Evolutionary conservation across 2,113 vertebrate genomes (phyloP).

Genomic region (Hippocampus guttulatus): DNA sequence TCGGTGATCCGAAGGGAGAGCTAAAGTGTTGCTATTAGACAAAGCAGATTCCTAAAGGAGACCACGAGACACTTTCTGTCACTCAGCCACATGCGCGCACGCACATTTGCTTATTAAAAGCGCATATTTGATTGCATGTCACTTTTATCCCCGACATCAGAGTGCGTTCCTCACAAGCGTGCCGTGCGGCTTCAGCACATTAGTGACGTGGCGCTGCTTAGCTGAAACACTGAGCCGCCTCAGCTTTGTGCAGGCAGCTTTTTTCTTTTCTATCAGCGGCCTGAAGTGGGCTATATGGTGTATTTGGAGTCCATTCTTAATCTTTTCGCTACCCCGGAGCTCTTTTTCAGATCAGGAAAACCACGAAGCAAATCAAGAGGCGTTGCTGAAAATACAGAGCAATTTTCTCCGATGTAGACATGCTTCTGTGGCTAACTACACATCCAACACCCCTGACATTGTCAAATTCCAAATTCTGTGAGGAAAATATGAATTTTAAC

Average conservation of each 20-base stretch:
- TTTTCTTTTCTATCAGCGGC: constrained; percentile 17
- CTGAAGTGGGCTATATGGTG: constrained; percentile 38
- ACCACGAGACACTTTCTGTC: not conserved
- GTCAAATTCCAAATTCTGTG: not conserved
- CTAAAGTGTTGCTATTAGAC: constrained; percentile 7
- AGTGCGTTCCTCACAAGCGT: not conserved
- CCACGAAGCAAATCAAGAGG: constrained; percentile 9
- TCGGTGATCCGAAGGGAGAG: constrained; percentile 13
- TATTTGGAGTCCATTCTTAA: constrained; percentile 37
- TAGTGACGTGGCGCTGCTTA: not conserved
- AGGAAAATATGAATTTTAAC: not conserved
- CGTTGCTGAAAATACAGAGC: constrained; percentile 14
- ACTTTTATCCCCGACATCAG: not conserved
- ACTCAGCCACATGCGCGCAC: not conserved
- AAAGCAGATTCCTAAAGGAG: constrained; percentile 10
- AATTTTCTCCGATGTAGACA: constrained; percentile 15
- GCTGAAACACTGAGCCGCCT: not conserved
- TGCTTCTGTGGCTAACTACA: constrained; percentile 12
- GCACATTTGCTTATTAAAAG: not conserved
- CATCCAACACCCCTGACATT: not conserved
- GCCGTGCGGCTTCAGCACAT: not conserved
- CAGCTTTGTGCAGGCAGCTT: constrained; percentile 23
- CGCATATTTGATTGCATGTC: not conserved
- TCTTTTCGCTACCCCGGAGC: constrained; percentile 25
- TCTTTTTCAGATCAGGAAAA: constrained; percentile 8